Conservation (phyloP, 2,888 invertebrate genomes). For the Melieria crassipennis region DNA sequence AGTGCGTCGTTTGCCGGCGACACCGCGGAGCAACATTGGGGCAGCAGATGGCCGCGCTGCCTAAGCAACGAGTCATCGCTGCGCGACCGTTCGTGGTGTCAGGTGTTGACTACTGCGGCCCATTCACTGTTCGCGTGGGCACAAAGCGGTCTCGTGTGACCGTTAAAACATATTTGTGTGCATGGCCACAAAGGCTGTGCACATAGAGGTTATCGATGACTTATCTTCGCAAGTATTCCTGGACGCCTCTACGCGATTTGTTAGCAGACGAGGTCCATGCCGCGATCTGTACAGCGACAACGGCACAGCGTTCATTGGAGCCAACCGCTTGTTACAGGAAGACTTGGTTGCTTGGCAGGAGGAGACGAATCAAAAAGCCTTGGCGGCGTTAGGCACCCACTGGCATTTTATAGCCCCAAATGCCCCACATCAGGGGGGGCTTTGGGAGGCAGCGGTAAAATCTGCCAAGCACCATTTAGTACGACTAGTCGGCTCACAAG, state of each 20-base stretch:
- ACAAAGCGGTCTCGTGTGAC: background rate
- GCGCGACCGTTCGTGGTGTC: no score
- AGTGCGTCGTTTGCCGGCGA: no score
- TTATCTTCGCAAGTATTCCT: slow-evolving; percentile 24
- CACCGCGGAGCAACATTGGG: no score
- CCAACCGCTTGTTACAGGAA: slow-evolving; percentile 21
- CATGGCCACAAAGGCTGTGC: slow-evolving; percentile 34
- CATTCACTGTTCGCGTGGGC: no score
- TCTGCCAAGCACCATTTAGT: slow-evolving; percentile 30
- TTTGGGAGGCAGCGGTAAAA: slow-evolving; percentile 36
- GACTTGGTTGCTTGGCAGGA: slow-evolving; percentile 14
- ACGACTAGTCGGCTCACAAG: background rate
- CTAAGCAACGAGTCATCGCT: no score
- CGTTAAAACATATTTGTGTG: slow-evolving; percentile 24
- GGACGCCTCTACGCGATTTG: slow-evolving; percentile 30
- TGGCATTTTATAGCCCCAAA: slow-evolving; percentile 26
- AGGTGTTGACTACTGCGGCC: no score
- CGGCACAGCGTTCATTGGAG: slow-evolving; percentile 20
- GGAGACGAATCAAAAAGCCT: slow-evolving; percentile 9
- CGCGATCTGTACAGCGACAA: slow-evolving; percentile 28
- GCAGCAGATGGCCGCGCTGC: no score
- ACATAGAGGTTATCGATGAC: slow-evolving; percentile 33
- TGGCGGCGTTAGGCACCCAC: slow-evolving; percentile 8
- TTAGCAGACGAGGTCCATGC: slow-evolving; percentile 30
- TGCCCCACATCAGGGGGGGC: slow-evolving; percentile 34